A percentile compares a stretch with the other conserved stretches of the same genome.
These are phyloP conservation scores for Papilio polyxenes DNA, from an alignment of 1,140 invertebrate species.

Conservation along the genomic window DNA sequence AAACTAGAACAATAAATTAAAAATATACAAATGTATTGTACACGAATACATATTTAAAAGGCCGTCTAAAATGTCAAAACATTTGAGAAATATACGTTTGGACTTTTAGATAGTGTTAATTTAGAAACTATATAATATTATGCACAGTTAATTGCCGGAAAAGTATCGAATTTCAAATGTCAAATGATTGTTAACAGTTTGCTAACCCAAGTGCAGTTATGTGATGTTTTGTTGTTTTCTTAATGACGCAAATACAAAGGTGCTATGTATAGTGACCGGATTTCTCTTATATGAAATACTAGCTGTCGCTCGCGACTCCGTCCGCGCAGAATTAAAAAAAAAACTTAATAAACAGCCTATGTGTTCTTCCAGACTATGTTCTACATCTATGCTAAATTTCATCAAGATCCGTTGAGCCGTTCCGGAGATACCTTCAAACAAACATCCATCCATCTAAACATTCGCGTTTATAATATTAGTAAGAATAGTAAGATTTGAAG, in stretches of 20 bases:
- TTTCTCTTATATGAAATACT: not conserved
- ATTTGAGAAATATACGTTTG: not conserved
- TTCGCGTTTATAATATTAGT: too few species aligned
- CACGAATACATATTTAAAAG: not conserved
- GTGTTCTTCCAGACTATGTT: too few species aligned
- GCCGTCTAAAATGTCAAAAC: not conserved
- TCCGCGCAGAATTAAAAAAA: too few species aligned
- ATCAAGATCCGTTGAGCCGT: too few species aligned
- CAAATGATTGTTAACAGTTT: not conserved
- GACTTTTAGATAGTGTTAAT: conserved; percentile 10
- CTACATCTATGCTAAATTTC: too few species aligned
- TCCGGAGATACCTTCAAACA: too few species aligned
- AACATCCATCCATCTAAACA: too few species aligned
- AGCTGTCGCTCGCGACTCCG: too few species aligned
- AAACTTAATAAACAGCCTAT: too few species aligned
- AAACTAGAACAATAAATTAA: not conserved
- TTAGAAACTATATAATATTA: not conserved
- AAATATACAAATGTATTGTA: not conserved
- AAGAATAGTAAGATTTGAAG: too few species aligned
- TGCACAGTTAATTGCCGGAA: not conserved
- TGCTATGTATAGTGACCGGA: not conserved
- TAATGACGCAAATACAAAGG: not conserved
- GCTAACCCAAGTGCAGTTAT: not conserved
- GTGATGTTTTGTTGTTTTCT: not conserved
- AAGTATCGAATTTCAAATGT: conserved; percentile 8